Conservation (phyloP, 2,113 vertebrate species). For the Perca schrenkii region DNA sequence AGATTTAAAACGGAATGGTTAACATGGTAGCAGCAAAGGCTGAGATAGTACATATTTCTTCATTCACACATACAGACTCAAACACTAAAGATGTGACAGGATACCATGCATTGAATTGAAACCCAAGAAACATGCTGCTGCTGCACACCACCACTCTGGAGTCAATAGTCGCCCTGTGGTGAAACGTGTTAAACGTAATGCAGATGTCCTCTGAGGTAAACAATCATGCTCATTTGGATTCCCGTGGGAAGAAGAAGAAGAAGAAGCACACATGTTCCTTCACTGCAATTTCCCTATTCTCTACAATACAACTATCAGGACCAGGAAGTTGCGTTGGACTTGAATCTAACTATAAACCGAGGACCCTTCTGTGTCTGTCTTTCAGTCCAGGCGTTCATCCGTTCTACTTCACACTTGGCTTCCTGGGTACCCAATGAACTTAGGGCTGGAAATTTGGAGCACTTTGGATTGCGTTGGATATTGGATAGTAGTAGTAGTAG, state of each 20-base stretch:
- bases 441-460: too few relatives aligned
- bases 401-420: too few relatives aligned
- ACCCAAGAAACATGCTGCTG: neutral
- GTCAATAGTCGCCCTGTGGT: neutral
- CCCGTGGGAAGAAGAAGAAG: too few relatives aligned
- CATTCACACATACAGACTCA: neutral
- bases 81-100: neutral
- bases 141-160: neutral
- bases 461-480: too few relatives aligned
- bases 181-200: neutral
- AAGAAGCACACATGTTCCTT: too few relatives aligned
- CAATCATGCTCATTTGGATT: neutral
- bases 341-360: too few relatives aligned
- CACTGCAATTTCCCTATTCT: neutral
- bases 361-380: too few relatives aligned
- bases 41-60: neutral
- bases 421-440: too few relatives aligned
- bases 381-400: too few relatives aligned
- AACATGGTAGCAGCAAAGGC: neutral
- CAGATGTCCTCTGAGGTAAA: neutral
- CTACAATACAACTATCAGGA: neutral
- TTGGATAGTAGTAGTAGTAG: too few relatives aligned
- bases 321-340: neutral
- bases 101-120: neutral
- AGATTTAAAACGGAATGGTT: neutral